These are phyloP conservation scores for Zophobas morio DNA, from an alignment of 1,140 invertebrate genomes.

Conservation along the genomic window DNA sequence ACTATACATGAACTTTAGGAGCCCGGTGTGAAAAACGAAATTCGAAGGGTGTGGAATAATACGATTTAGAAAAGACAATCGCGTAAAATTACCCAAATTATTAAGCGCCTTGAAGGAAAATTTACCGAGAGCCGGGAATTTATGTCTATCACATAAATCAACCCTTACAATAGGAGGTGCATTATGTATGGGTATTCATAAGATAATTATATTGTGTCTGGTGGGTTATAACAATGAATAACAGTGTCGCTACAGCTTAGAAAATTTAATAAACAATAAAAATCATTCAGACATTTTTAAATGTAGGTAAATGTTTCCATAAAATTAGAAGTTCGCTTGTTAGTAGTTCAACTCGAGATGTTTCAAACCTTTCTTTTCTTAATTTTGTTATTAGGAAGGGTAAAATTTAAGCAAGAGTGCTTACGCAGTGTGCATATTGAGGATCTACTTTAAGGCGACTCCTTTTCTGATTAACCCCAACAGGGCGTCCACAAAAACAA, in stretches of 20 bases:
- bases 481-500: too few relatives aligned
- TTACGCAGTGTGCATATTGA: too few relatives aligned
- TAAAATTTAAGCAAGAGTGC: too few relatives aligned
- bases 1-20: background rate
- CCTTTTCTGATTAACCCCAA: too few relatives aligned
- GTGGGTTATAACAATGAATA: background rate
- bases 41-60: background rate
- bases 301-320: too few relatives aligned
- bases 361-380: background rate
- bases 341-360: background rate
- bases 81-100: constrained; percentile 27
- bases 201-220: constrained; percentile 32
- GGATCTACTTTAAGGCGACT: too few relatives aligned
- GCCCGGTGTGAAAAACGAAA: background rate
- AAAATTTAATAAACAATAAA: background rate
- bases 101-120: constrained; percentile 16
- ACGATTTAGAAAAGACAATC: background rate
- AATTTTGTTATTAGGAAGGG: background rate
- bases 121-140: background rate
- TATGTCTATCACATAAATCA: constrained; percentile 33
- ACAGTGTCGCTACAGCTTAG: background rate
- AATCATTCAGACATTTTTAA: background rate
- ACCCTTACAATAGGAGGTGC: constrained; percentile 3
- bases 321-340: background rate
- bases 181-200: constrained; percentile 31